Evolutionary conservation across 2,797 vertebrate species (phyloP), one percentile per base, ranked within the genome.

Genomic region (Menidia menidia): DNA sequence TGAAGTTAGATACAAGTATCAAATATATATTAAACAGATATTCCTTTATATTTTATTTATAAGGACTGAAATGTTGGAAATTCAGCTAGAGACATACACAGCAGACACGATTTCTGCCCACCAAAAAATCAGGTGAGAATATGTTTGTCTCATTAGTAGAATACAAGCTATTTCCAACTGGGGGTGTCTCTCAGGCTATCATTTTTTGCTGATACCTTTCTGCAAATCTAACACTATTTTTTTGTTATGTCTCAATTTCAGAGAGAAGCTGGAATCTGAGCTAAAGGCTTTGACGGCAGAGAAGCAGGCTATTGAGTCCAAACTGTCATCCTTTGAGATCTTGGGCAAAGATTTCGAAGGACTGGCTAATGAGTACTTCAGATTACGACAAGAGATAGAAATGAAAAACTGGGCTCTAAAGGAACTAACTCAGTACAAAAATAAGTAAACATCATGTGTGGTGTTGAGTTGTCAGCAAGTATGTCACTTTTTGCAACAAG

Each of bases 11-110:
- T 25, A 19, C 39, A 41, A 55, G 1, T 39, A 39, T 2, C 13
- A 19, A 41, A 59, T 1, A 48, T n/a, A 3, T 18, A 30, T 41
- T 8, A 14, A 42, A 18, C 25, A 5, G 35, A 39, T 10, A 39
- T 39, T 39, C 35, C 10, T 5, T 44, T 18, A 35, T 18, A 32
- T 43, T 44, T 68, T 78, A 7, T 3, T 57, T 63, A 5, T 15
- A 81, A 97, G 96, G 67, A 86, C 90, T 15, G 95, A 97, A 86
- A 95, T 96, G 89, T 84, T 95, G 25, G 94, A 93, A 75, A 84
- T 97, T 71, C 91, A 96, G 68, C 81, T 95, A 57, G 94, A 96
- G 68, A 95, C 94, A 0, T 97, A 97, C 83, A 94, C 93, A 0
- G 45, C 83, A 7, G 94, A 96, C 52, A 91, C 94, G 16, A 92